A percentile compares a stretch with the other conserved stretches of the same genome.
Evolutionary conservation across 1,140 invertebrate species (phyloP).

Genomic region (Kradibia gibbosae): DNA sequence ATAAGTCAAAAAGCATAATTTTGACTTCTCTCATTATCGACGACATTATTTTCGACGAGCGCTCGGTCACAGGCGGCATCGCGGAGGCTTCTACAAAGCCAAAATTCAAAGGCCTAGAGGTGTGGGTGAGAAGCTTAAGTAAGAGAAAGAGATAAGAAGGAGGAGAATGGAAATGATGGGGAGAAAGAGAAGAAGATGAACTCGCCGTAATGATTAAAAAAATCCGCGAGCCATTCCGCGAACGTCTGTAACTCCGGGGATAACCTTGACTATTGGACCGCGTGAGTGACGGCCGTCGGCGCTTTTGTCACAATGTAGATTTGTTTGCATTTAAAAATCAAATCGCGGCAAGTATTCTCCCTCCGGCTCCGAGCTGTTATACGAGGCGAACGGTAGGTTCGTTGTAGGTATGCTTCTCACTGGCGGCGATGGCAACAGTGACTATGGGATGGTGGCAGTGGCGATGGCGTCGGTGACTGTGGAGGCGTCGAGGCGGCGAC

Average conservation of each 20-base stretch:
- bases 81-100: slow-evolving; percentile 3
- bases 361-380: slow-evolving; percentile 44
- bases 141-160: slow-evolving; percentile 17
- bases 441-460: too few relatives aligned
- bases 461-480: not conserved
- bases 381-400: slow-evolving; percentile 51
- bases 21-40: slow-evolving; percentile 43
- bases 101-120: slow-evolving; percentile 2
- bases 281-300: slow-evolving; percentile 58
- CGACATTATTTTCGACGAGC: slow-evolving; percentile 35
- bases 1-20: slow-evolving; percentile 36
- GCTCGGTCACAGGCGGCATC: not conserved
- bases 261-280: slow-evolving; percentile 52
- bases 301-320: slow-evolving; percentile 72
- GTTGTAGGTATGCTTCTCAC: slow-evolving; percentile 62
- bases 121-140: not conserved
- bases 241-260: slow-evolving; percentile 44
- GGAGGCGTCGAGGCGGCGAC: too few relatives aligned
- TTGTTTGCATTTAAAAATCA: slow-evolving; percentile 75
- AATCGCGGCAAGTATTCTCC: slow-evolving; percentile 59
- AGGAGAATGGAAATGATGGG: not conserved
- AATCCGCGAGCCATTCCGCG: slow-evolving; percentile 60
- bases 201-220: slow-evolving; percentile 66
- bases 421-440: not conserved
- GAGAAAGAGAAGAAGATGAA: not conserved